These are phyloP conservation scores for Craterocephalus amniculus DNA, from an alignment of 2,797 vertebrate genomes.

Conservation along the genomic window DNA sequence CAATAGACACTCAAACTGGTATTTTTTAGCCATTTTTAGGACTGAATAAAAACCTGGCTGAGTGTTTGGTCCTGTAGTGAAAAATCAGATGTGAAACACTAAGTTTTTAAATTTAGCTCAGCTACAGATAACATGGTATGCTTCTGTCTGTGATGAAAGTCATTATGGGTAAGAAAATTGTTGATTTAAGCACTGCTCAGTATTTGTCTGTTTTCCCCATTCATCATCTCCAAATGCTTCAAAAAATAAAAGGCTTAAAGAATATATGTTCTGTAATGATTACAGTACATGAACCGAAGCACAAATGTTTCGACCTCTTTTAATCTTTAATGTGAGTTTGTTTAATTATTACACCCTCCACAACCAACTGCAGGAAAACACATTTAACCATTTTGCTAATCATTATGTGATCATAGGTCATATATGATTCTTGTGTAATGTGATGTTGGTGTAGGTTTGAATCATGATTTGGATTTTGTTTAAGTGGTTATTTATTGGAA, in stretches of 20 bases:
- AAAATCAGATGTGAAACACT: slow-evolving; percentile 17
- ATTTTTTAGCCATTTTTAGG: neutral
- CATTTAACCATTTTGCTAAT: slow-evolving; percentile 50
- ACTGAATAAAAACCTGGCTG: slow-evolving; percentile 10
- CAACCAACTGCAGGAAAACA: slow-evolving; percentile 35
- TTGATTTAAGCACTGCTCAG: slow-evolving; percentile 29
- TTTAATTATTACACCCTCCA: slow-evolving; percentile 42
- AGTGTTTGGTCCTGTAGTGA: slow-evolving; percentile 4
- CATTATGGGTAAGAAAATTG: slow-evolving; percentile 15
- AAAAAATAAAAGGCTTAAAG: slow-evolving; percentile 37
- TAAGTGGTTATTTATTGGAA: too few relatives aligned
- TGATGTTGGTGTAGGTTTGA: slow-evolving; percentile 47
- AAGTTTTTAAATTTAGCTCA: slow-evolving; percentile 21
- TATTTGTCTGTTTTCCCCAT: slow-evolving; percentile 30
- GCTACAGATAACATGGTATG: neutral
- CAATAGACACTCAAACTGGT: neutral
- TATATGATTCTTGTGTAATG: slow-evolving; percentile 44
- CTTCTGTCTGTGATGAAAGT: slow-evolving; percentile 47
- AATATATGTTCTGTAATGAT: slow-evolving; percentile 42
- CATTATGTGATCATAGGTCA: slow-evolving; percentile 59
- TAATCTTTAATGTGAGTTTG: slow-evolving; percentile 51
- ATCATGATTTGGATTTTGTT: slow-evolving; percentile 73
- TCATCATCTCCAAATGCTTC: slow-evolving; percentile 24
- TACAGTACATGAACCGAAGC: slow-evolving; percentile 27
- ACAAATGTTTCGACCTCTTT: slow-evolving; percentile 30